Evolutionary conservation across 2,797 vertebrate species (phyloP).

Genomic region (Rhyacichthys aspro): DNA sequence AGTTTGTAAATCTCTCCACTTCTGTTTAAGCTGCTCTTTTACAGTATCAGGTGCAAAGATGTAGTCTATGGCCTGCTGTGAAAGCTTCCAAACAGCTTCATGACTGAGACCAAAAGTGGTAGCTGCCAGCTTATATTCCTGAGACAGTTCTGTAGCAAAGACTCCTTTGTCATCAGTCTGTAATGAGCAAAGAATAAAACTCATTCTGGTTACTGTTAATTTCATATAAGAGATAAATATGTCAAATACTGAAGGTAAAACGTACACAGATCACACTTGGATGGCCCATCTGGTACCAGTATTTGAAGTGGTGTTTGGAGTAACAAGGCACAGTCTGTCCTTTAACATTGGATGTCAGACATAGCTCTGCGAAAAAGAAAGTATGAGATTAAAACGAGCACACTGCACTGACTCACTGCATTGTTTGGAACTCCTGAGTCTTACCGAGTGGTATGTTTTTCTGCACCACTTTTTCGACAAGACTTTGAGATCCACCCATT

Average conservation of each 20-base stretch:
- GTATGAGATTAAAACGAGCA: not conserved
- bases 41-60: conserved; percentile 85
- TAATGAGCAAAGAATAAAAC: conserved; percentile 30
- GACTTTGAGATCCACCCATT: conserved; percentile 78
- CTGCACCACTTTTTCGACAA: conserved; percentile 86
- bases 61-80: conserved; percentile 86
- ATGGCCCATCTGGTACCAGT: conserved; percentile 91
- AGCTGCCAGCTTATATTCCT: conserved; percentile 91
- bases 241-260: conserved; percentile 7
- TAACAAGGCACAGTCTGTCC: conserved; percentile 88
- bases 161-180: conserved; percentile 98
- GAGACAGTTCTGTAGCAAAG: conserved; percentile 91
- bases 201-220: not conserved
- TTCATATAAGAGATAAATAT: not conserved
- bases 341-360: conserved; percentile 94
- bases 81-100: conserved; percentile 89
- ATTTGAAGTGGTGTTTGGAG: conserved; percentile 91
- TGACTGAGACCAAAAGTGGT: conserved; percentile 86
- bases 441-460: conserved; percentile 91
- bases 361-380: conserved; percentile 82
- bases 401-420: not conserved
- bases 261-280: conserved; percentile 94
- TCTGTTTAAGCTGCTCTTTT: conserved; percentile 84
- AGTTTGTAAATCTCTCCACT: conserved; percentile 84
- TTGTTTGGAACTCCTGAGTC: not conserved